Evolutionary conservation across 2,113 vertebrate species (phyloP).

Genomic region (Microtus montanus): DNA sequence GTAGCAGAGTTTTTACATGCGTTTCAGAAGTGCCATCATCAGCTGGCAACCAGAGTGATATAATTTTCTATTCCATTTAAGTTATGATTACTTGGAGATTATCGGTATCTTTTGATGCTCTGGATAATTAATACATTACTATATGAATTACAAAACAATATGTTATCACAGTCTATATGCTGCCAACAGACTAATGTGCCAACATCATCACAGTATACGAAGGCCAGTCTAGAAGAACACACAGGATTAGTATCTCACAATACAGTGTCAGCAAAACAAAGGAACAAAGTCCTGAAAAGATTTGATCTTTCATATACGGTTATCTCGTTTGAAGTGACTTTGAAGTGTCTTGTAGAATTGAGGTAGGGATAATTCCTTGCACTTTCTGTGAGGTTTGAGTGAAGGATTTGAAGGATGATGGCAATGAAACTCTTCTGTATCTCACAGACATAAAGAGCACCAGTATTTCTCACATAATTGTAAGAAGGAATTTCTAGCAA

Average conservation of each 20-base stretch:
- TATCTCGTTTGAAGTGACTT: background rate
- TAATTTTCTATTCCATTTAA: background rate
- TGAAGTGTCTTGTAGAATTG: background rate
- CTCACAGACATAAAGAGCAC: background rate
- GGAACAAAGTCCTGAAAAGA: background rate
- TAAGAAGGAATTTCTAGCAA: background rate
- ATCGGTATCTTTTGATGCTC: background rate
- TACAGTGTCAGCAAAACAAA: background rate
- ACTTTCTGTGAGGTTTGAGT: background rate
- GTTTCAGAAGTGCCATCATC: background rate
- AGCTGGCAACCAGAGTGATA: background rate
- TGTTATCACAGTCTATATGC: background rate
- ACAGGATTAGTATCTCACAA: background rate
- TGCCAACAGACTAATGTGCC: background rate
- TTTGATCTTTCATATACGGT: background rate
- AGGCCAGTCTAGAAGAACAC: background rate
- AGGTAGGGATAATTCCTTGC: background rate
- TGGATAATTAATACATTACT: background rate
- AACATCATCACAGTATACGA: background rate
- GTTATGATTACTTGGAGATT: background rate
- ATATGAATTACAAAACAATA: slow-evolving; percentile 13
- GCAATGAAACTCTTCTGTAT: background rate
- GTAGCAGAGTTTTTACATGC: background rate
- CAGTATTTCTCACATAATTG: background rate
- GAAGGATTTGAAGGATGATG: background rate